Base-by-base conservation (phyloP, 2,113 vertebrate genomes). In the Nothoprocta pentlandii region DNA sequence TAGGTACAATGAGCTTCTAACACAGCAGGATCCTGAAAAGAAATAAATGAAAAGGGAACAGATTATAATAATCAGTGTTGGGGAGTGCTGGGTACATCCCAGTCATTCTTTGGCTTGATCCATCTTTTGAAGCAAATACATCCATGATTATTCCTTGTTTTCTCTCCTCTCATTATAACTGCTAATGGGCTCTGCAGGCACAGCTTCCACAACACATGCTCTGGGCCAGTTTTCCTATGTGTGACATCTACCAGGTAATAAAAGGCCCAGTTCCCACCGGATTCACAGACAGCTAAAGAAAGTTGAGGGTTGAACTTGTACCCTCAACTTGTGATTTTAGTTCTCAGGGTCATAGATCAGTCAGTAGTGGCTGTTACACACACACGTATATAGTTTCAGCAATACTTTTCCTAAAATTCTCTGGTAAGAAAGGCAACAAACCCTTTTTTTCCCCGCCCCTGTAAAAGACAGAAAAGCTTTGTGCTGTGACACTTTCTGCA, bases 1-100 rank as follows among this genome's bases (percentile, higher is more conserved):
- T 96, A 94, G 68, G 95, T 17, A 53, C 97, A 77, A 41, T 97
- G 96, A 74, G 92, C 93, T 70, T 90, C 95, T 28, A 56, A 47
- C 77, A 59, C 80, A 75, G 82, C 91, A 56, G 91, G 22, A 54
- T 97, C 87, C 97, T 98, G 89, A 26, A 63, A 44, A 66, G 56
- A 91, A 78, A 85, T 0, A 62, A 39, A 23, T 16, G 66, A 41
- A 41, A 12, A 39, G 16, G 12, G 15, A 53, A 59, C 12, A 79
- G 56, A 4, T 53, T 71, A 66, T 1, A 54, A 39, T 1, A 10
- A 80, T 59, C 11, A 30, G 56, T 3, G n/a, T 6, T 83, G 64
- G 12, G 6, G 59, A 66, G 74, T 1, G 2, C 75, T 73, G 41
- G 32, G 49, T 74, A 69, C 46, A 49, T 4, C 70, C n/a, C 79